Percentiles rank a stretch among this genome's conserved stretches.
These are phyloP conservation scores for Paradisaea rubra DNA, from an alignment of 2,113 vertebrate species.

Conservation along the genomic window DNA sequence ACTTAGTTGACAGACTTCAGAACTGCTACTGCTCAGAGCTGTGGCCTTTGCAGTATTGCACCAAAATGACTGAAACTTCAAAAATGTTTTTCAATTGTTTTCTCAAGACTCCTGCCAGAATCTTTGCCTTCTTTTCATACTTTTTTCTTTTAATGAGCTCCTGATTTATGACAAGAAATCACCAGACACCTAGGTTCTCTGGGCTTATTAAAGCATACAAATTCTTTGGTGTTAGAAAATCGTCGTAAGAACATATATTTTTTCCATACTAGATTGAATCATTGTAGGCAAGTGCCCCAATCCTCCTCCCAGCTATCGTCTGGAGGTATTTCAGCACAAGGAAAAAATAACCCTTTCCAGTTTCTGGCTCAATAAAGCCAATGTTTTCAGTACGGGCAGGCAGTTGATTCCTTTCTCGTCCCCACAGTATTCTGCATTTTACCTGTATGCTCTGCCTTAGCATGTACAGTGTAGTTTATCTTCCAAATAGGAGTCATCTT, in stretches of 20 bases:
- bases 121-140: conserved; percentile 11
- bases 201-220: conserved; percentile 70
- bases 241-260: neutral
- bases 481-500: conserved; percentile 29
- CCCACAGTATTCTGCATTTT: neutral
- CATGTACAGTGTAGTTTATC: neutral
- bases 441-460: neutral
- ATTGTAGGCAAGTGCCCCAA: neutral
- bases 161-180: conserved; percentile 69
- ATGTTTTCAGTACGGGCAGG: neutral
- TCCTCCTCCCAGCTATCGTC: neutral
- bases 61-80: conserved; percentile 22
- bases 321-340: neutral
- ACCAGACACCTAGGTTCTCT: conserved; percentile 59
- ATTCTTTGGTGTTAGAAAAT: conserved; percentile 48
- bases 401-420: neutral
- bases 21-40: neutral
- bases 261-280: conserved; percentile 43
- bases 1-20: conserved; percentile 37
- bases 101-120: conserved; percentile 31
- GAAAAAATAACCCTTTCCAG: conserved; percentile 3
- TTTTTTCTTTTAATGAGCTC: conserved; percentile 63
- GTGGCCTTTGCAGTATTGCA: conserved; percentile 17
- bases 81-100: conserved; percentile 42
- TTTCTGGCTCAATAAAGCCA: neutral